Conservation (phyloP, 2,113 vertebrate species). For the Odocoileus hemionus region DNA sequence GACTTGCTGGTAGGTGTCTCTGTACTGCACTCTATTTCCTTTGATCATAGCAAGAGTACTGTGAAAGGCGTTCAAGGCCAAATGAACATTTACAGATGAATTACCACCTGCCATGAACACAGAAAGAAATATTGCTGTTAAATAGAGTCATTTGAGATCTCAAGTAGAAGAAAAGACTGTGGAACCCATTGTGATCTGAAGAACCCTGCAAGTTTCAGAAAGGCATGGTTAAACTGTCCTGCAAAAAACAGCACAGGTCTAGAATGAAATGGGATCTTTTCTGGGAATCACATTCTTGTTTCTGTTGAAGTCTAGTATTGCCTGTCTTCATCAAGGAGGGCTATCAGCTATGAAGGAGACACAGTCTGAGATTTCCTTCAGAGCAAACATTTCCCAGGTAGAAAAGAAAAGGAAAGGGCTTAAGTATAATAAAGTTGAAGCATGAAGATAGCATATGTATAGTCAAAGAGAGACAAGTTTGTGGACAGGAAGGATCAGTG, state of each 20-base stretch:
- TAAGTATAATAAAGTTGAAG: neutral
- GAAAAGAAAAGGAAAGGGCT: neutral
- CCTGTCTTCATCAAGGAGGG: neutral
- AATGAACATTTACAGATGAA: constrained; percentile 63
- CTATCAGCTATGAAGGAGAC: neutral
- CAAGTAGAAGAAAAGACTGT: neutral
- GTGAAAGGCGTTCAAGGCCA: constrained; percentile 57
- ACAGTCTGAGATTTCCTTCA: neutral
- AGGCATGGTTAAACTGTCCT: neutral
- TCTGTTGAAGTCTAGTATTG: neutral
- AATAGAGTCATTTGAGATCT: constrained; percentile 40
- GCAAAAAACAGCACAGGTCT: neutral
- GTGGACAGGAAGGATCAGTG: neutral
- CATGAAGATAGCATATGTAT: neutral
- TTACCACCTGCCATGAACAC: constrained; percentile 52
- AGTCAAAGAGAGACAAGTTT: neutral
- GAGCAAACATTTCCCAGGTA: neutral
- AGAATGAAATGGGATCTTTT: neutral
- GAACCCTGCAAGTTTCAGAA: neutral
- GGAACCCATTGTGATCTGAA: neutral
- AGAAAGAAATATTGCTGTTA: constrained; percentile 48
- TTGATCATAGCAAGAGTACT: neutral
- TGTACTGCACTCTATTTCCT: neutral
- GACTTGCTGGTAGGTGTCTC: constrained; percentile 12
- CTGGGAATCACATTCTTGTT: neutral